Evolutionary conservation across 2,888 invertebrate genomes (phyloP), one percentile per base, ranked within the genome.

Genomic region (Exephanes ischioxanthus): DNA sequence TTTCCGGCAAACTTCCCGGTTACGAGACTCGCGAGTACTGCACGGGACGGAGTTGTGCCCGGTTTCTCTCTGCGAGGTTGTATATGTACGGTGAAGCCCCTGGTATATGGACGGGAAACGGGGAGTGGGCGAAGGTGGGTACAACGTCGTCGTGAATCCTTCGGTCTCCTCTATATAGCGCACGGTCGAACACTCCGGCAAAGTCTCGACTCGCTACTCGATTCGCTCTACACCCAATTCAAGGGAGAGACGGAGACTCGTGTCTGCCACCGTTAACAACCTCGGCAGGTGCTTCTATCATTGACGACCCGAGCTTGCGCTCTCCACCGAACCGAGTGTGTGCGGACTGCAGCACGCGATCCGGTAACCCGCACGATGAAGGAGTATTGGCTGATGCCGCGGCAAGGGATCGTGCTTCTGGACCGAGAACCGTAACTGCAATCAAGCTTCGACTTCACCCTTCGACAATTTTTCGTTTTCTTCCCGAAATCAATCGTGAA

Each of bases 1-100:
- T 88, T 87, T 83, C 77, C 82, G 73, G 85, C 85, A 79, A 88
- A 88, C 85, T 88, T 88, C 61, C 83, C 79, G 75, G 85, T 84
- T 88, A 84, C 84, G 81, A 86, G 84, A 84, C 86, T 86, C 84
- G 63, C 85, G 81, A 82, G 85, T 85, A 82, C 82, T 26, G 66
- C 55, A 51, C 75, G 33, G 45, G 63, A 48, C 53, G 37, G 67
- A 85, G 71, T 77, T 85, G 71, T 85, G 71, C 82, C 14, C 68
- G 78, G 37, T 85, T 85, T 79, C 79, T 71, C 51, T 70, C 41
- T 51, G 33, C 51, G 48, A 41, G 26, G 45, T 55, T 30, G 55
- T 63, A 5, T 26, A 55, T 55, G 0, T 41, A 72, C n/a, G 11
- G 22, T 2, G 11, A 11, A 11, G 11, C 55, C n/a, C 53, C 19